A percentile compares a stretch with the other conserved stretches of the same genome.
phyloP scores from a whole-genome alignment of 2,888 invertebrate genomes.

The Girardia tigrina region DNA sequence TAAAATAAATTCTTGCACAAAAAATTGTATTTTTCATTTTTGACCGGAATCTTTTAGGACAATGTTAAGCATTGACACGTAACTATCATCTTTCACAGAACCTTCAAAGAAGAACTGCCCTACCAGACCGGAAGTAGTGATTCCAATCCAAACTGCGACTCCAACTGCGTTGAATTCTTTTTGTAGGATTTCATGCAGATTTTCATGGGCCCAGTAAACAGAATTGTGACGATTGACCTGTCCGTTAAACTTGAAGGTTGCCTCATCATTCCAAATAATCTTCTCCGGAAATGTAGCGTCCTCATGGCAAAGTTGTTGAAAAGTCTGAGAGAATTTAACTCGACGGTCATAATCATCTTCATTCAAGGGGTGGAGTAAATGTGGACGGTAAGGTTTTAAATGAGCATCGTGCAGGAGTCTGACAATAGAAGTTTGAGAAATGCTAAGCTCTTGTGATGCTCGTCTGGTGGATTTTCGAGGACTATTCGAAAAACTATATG shows the following conservation, averaged over 20 bases:
- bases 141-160: neutral
- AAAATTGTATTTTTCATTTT: no score
- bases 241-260: conserved; percentile 40
- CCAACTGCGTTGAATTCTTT: neutral
- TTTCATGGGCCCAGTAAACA: conserved; percentile 40
- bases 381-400: neutral
- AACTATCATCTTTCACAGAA: neutral
- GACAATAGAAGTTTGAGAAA: neutral
- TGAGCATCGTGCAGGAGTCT: neutral
- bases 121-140: neutral
- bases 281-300: neutral
- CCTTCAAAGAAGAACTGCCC: conserved; percentile 12
- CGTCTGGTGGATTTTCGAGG: neutral
- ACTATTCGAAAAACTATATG: neutral
- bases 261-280: conserved; percentile 40
- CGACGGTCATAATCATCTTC: neutral
- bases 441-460: neutral
- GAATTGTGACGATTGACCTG: conserved; percentile 41
- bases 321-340: neutral
- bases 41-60: no score
- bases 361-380: neutral
- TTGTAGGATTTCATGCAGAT: conserved; percentile 38
- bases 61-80: neutral
- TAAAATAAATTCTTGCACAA: no score
- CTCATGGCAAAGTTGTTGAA: neutral